Evolutionary conservation across 2,888 invertebrate species (phyloP).

Genomic region (Lamproptera curius): DNA sequence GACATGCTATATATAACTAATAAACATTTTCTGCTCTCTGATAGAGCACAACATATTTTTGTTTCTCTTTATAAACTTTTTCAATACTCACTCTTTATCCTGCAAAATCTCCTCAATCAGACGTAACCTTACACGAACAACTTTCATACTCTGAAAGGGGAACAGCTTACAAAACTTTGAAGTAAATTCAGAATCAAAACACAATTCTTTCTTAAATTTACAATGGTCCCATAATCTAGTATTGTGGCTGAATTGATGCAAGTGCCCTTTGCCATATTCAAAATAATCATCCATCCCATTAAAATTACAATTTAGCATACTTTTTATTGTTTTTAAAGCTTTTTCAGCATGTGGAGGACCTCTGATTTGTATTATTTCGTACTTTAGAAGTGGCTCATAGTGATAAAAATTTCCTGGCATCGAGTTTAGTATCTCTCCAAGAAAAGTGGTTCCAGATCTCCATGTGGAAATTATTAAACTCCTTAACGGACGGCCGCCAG

Average conservation of each 20-base stretch:
- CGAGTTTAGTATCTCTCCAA: constrained; percentile 90
- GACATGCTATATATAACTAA: no score
- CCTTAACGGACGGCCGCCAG: constrained; percentile 84
- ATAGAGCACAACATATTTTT: no score
- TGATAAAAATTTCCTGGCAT: constrained; percentile 93
- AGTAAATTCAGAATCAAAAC: constrained; percentile 80
- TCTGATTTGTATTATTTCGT: constrained; percentile 89
- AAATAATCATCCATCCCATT: constrained; percentile 86
- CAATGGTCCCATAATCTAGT: constrained; percentile 91
- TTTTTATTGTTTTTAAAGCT: constrained; percentile 83
- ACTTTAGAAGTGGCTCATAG: constrained; percentile 91
- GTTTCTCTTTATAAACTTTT: background rate
- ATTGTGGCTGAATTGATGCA: constrained; percentile 91
- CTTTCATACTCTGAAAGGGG: constrained; percentile 93
- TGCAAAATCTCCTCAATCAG: constrained; percentile 84
- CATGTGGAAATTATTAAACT: constrained; percentile 92
- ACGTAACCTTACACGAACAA: constrained; percentile 86
- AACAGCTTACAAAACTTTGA: constrained; percentile 88
- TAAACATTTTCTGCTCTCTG: no score
- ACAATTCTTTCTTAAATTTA: constrained; percentile 73
- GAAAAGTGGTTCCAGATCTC: constrained; percentile 94
- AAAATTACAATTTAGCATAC: constrained; percentile 88
- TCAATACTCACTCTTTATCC: constrained; percentile 81
- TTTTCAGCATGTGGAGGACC: constrained; percentile 83
- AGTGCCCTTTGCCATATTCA: constrained; percentile 85